These are phyloP conservation scores for Montipora capricornis DNA, from an alignment of 64 coral and sea anemone species.

Conservation along the genomic window DNA sequence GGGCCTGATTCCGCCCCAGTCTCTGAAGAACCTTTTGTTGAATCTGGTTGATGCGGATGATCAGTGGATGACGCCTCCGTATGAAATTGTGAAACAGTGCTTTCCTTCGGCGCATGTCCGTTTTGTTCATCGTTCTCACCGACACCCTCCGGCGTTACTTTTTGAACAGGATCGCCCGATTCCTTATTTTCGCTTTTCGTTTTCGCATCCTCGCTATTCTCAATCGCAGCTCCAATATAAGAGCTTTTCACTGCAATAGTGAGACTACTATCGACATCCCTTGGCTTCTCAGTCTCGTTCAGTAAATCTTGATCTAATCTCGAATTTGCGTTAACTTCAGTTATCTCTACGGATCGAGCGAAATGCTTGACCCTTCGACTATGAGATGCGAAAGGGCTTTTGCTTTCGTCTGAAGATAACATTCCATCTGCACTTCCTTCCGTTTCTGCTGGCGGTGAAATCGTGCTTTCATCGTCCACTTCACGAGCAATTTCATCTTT, in stretches of 20 bases:
- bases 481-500: background rate
- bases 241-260: slow-evolving; percentile 88
- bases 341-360: background rate
- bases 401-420: background rate
- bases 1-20: slow-evolving; percentile 12
- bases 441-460: background rate
- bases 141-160: background rate
- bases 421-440: background rate
- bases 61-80: background rate
- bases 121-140: slow-evolving; percentile 14
- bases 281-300: slow-evolving; percentile 68
- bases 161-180: background rate
- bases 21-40: background rate
- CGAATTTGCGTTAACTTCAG: background rate
- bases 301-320: slow-evolving; percentile 37
- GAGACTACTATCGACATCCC: slow-evolving; percentile 75
- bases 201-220: slow-evolving; percentile 9
- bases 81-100: background rate
- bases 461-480: background rate
- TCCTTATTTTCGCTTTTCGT: background rate
- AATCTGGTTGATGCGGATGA: slow-evolving; percentile 15
- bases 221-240: slow-evolving; percentile 62
- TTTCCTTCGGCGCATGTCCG: background rate
- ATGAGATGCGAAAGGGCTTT: background rate
- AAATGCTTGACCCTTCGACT: background rate